A percentile compares a stretch with the other conserved stretches of the same genome.
Conservation (phyloP, 2,888 invertebrate species). For the Punctoribates punctum region DNA sequence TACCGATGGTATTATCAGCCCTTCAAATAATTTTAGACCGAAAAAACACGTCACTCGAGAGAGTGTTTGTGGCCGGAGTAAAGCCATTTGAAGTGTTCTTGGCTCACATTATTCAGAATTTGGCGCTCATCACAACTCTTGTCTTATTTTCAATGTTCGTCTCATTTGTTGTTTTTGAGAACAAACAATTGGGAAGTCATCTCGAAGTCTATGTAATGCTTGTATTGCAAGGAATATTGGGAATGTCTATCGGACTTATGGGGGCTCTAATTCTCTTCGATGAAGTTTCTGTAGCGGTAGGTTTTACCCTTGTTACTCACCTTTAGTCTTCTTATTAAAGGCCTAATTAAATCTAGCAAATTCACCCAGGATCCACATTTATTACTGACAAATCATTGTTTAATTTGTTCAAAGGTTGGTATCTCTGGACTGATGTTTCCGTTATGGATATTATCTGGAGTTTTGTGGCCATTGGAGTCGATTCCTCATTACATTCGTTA, state of each 20-base stretch:
- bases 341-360: no score
- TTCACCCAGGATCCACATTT: no score
- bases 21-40: conserved; percentile 38
- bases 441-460: conserved; percentile 32
- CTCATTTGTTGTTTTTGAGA: conserved; percentile 25
- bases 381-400: background rate
- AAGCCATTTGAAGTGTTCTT: conserved; percentile 32
- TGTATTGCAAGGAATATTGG: conserved; percentile 35
- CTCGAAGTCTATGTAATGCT: conserved; percentile 37
- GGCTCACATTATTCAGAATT: conserved; percentile 35
- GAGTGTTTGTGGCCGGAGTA: conserved; percentile 38
- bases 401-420: conserved; percentile 7
- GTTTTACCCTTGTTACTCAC: no score
- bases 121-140: conserved; percentile 4
- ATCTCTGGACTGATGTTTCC: conserved; percentile 27
- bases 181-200: conserved; percentile 32
- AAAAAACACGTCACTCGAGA: conserved; percentile 33
- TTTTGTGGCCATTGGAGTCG: conserved; percentile 37
- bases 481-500: conserved; percentile 26
- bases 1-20: conserved; percentile 39
- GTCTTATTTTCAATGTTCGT: conserved; percentile 18
- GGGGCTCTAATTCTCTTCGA: conserved; percentile 16
- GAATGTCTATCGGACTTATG: conserved; percentile 31
- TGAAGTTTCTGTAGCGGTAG: conserved; percentile 39
- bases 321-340: no score